Percentiles rank a stretch among this genome's conserved stretches.
Conservation (phyloP, 2,113 vertebrate species). For the Neotragus pygmaeus region DNA sequence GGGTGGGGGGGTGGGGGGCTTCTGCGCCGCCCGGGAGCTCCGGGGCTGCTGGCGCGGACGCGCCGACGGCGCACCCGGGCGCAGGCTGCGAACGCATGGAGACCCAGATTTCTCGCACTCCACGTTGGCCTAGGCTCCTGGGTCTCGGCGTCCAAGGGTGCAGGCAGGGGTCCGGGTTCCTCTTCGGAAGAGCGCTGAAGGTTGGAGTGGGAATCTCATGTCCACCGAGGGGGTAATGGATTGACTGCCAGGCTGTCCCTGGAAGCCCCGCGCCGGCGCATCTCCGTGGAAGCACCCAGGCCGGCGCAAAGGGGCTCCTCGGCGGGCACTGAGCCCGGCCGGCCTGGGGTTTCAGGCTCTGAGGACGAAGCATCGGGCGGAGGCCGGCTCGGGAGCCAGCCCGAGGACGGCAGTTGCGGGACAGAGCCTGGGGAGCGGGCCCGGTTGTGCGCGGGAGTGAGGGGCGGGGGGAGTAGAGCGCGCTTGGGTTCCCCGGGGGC, state of each 20-base stretch:
- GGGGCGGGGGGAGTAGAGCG: rapidly evolving
- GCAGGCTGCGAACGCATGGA: neutral
- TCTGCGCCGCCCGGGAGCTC: neutral
- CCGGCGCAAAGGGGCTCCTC: neutral
- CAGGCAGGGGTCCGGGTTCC: neutral
- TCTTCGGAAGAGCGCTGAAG: neutral
- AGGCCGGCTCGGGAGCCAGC: neutral
- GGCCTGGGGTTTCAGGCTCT: too few species aligned
- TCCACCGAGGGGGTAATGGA: neutral
- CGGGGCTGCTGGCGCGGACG: too few species aligned
- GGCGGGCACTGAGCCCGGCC: rapidly evolving
- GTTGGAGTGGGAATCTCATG: neutral
- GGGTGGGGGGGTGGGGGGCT: too few species aligned
- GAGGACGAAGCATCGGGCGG: too few species aligned
- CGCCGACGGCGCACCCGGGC: neutral
- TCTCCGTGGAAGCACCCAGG: neutral
- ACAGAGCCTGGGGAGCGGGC: neutral
- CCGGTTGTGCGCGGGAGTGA: too few species aligned
- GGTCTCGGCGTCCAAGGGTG: neutral
- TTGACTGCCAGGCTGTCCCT: neutral
- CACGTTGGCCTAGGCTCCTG: neutral
- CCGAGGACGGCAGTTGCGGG: too few species aligned
- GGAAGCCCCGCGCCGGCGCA: rapidly evolving
- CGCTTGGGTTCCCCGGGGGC: neutral
- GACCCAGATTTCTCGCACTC: neutral